A percentile compares a stretch with the other conserved stretches of the same genome.
Conservation (phyloP, 2,113 vertebrate species). For the Chelonoidis abingdonii region DNA sequence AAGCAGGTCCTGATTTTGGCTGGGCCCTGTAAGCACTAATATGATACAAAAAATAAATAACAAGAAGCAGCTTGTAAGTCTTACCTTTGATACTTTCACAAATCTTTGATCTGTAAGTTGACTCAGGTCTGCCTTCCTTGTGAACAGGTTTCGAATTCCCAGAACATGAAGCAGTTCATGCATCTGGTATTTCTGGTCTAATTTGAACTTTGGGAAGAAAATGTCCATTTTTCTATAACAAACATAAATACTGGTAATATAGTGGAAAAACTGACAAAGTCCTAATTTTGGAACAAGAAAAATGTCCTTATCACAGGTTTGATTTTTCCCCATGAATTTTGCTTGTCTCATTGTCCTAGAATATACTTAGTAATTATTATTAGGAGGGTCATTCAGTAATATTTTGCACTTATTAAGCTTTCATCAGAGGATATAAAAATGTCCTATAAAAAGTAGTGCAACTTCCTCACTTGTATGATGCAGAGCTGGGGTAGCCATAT, state of each 20-base stretch:
- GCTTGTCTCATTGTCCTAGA: neutral
- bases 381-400: neutral
- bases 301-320: neutral
- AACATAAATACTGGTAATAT: neutral
- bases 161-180: slow-evolving; percentile 84
- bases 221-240: slow-evolving; percentile 86
- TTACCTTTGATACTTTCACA: slow-evolving; percentile 87
- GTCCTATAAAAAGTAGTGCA: neutral
- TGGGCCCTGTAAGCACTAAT: slow-evolving; percentile 78
- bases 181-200: slow-evolving; percentile 88
- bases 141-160: slow-evolving; percentile 86
- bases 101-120: slow-evolving; percentile 77
- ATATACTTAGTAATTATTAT: neutral
- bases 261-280: neutral
- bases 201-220: slow-evolving; percentile 90
- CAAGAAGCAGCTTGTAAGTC: neutral
- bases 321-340: neutral
- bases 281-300: neutral
- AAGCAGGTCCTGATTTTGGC: neutral
- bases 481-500: neutral
- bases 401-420: neutral
- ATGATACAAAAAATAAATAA: slow-evolving; percentile 3
- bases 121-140: slow-evolving; percentile 81
- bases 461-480: neutral
- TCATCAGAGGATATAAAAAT: neutral